These are phyloP conservation scores for Prolemur simus DNA, from an alignment of 2,113 vertebrate species.

Conservation along the genomic window DNA sequence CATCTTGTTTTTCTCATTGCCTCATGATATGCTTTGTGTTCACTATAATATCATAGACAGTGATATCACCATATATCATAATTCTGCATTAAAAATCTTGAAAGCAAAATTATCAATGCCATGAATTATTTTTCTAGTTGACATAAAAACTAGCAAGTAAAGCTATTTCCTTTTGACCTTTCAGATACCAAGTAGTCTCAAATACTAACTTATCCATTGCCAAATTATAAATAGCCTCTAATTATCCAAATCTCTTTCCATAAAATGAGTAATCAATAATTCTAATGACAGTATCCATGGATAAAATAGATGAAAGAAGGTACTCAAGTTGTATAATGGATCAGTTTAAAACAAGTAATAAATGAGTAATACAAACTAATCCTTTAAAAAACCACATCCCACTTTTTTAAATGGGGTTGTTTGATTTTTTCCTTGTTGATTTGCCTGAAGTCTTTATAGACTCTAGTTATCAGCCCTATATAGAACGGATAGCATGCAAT, in stretches of 20 bases:
- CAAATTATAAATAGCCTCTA: constrained; percentile 53
- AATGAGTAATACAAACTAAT: neutral
- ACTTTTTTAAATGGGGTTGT: no score
- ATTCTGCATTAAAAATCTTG: neutral
- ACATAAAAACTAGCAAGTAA: neutral
- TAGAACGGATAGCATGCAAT: no score
- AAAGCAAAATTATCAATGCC: neutral
- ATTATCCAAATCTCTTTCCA: constrained; percentile 39
- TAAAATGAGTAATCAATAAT: constrained; percentile 38
- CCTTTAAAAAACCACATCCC: neutral
- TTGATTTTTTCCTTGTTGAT: no score
- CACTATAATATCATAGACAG: neutral
- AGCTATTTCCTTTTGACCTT: constrained; percentile 14
- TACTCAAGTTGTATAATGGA: neutral
- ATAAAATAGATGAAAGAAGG: constrained; percentile 24
- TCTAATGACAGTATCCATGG: constrained; percentile 17
- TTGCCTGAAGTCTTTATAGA: no score
- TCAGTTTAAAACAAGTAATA: constrained; percentile 26
- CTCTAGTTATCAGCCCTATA: no score
- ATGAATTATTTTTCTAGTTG: neutral
- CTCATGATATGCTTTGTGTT: neutral
- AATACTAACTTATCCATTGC: constrained; percentile 33
- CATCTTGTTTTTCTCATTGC: neutral
- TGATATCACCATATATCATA: neutral
- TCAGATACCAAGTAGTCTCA: constrained; percentile 6